Conservation (phyloP, 2,888 invertebrate genomes). For the Myopa testacea region DNA sequence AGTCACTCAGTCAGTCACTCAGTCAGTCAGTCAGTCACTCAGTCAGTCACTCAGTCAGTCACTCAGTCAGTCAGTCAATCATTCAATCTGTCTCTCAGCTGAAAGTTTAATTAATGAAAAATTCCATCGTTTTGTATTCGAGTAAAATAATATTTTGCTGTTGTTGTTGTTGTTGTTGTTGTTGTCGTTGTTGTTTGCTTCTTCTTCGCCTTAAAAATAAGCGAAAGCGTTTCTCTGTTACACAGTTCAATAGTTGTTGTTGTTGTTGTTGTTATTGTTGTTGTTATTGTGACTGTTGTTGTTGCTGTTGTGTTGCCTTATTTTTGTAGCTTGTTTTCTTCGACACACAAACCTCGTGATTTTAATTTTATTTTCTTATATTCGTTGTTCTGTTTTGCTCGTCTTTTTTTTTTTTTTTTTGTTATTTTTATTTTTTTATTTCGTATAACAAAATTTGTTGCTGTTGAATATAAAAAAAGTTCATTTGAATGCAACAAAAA, state of each 20-base stretch:
- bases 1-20: neutral
- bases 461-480: too few relatives aligned
- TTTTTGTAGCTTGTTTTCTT: neutral
- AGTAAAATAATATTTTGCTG: neutral
- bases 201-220: conserved; percentile 19
- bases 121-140: conserved; percentile 1
- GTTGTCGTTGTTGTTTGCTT: too few relatives aligned
- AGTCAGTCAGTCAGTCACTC: neutral
- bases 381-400: too few relatives aligned
- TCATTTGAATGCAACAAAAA: neutral
- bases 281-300: neutral
- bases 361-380: too few relatives aligned
- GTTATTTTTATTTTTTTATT: too few relatives aligned
- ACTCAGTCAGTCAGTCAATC: neutral
- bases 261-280: neutral
- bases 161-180: too few relatives aligned
- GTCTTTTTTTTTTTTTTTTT: too few relatives aligned
- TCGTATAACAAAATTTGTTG: too few relatives aligned
- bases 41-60: neutral
- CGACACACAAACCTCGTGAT: neutral
- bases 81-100: conserved; percentile 16
- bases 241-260: neutral
- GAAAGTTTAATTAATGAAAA: conserved; percentile 27
- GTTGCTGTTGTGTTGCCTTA: neutral
- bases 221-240: conserved; percentile 34